These are phyloP conservation scores for Ormyrus pomaceus DNA, from an alignment of 2,888 invertebrate genomes.

Conservation along the genomic window DNA sequence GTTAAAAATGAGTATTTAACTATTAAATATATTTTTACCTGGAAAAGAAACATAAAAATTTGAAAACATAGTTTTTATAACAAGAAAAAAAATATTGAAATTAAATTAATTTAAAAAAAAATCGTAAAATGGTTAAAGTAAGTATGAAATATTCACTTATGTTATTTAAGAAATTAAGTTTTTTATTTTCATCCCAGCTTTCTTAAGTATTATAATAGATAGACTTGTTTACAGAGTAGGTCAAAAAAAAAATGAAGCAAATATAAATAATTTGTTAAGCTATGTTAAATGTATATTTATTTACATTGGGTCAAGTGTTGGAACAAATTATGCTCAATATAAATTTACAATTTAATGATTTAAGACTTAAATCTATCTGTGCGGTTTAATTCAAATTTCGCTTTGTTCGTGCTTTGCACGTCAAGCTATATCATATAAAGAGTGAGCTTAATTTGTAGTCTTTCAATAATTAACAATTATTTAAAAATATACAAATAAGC, in stretches of 20 bases:
- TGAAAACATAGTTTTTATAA: too few relatives aligned
- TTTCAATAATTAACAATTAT: slow-evolving; percentile 14
- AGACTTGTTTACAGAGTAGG: slow-evolving; percentile 5
- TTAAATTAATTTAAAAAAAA: background rate
- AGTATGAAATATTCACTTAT: too few relatives aligned
- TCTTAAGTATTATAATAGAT: too few relatives aligned
- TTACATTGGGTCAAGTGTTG: slow-evolving; percentile 48
- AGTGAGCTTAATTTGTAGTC: slow-evolving; percentile 13
- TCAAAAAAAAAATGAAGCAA: background rate
- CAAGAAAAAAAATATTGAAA: background rate
- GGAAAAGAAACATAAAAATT: too few relatives aligned
- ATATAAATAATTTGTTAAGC: background rate
- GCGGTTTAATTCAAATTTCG: too few relatives aligned
- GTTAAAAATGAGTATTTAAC: too few relatives aligned
- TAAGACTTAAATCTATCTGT: too few relatives aligned
- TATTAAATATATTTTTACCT: too few relatives aligned
- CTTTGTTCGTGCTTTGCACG: too few relatives aligned
- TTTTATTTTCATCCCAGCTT: background rate
- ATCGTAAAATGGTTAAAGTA: background rate
- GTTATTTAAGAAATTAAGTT: background rate
- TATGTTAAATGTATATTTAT: slow-evolving; percentile 46
- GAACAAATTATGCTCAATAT: slow-evolving; percentile 40
- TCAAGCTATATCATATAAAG: too few relatives aligned
- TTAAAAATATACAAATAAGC: slow-evolving; percentile 23
- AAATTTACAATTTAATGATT: slow-evolving; percentile 20